These are phyloP conservation scores for Colaptes auratus DNA, from an alignment of 2,113 vertebrate species.

Conservation along the genomic window DNA sequence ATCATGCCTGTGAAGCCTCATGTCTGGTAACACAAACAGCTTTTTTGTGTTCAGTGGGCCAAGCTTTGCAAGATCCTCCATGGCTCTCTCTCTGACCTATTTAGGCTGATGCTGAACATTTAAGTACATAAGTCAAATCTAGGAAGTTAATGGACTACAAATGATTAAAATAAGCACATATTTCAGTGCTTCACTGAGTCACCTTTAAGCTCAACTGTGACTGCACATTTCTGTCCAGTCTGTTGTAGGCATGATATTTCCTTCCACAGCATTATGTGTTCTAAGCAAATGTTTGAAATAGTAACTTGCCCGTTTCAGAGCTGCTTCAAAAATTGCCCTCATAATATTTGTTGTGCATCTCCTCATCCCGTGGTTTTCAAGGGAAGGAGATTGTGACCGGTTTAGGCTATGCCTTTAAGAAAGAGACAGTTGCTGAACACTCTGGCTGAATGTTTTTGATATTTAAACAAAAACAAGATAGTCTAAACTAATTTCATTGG, in stretches of 20 bases:
- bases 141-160: not conserved
- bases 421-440: too few species aligned
- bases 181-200: not conserved
- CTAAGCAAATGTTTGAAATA: not conserved
- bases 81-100: not conserved
- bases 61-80: not conserved
- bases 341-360: not conserved
- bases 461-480: too few species aligned
- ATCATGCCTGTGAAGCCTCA: not conserved
- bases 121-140: not conserved
- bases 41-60: not conserved
- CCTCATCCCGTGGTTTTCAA: not conserved
- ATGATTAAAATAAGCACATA: not conserved
- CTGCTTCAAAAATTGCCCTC: not conserved
- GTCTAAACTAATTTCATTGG: too few species aligned
- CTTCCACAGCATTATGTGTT: not conserved
- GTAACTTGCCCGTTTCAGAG: not conserved
- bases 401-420: too few species aligned
- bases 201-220: not conserved
- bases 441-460: too few species aligned
- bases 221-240: not conserved
- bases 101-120: not conserved
- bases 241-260: not conserved
- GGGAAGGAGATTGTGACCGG: not conserved
- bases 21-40: not conserved